These are phyloP conservation scores for Anthopleura sola DNA, from an alignment of 64 coral and sea anemone genomes.

Conservation along the genomic window DNA sequence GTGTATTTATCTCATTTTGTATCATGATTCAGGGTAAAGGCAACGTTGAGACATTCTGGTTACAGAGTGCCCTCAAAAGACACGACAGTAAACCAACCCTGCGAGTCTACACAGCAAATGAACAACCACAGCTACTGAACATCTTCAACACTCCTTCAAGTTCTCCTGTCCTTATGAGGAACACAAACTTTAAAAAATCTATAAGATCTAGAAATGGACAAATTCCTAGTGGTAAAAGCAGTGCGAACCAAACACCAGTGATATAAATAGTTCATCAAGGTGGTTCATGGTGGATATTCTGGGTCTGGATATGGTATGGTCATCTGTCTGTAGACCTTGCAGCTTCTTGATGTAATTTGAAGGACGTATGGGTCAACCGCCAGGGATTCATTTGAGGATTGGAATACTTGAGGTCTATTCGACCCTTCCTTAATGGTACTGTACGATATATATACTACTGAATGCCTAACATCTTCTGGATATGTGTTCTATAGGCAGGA, in stretches of 20 bases:
- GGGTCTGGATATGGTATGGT: background rate
- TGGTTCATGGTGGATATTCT: background rate
- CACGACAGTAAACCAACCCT: conserved; percentile 1
- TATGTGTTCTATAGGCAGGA: too few relatives aligned
- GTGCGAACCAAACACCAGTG: conserved; percentile 10
- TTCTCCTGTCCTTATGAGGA: conserved; percentile 1
- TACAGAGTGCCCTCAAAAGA: background rate
- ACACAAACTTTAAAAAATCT: conserved; percentile 3
- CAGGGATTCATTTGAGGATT: background rate
- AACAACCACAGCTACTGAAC: background rate
- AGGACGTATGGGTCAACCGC: too few relatives aligned
- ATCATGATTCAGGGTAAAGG: conserved; percentile 40
- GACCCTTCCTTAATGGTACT: too few relatives aligned
- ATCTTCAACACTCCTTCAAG: conserved; percentile 4
- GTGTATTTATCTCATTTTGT: background rate
- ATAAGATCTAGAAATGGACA: conserved; percentile 11
- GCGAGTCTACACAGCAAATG: background rate
- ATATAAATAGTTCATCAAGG: background rate
- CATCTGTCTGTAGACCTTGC: background rate
- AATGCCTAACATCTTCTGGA: too few relatives aligned
- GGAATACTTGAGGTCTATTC: background rate
- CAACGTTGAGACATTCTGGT: conserved; percentile 33
- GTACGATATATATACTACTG: too few relatives aligned
- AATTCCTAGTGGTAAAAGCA: conserved; percentile 2
- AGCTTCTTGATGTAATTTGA: too few relatives aligned